A percentile compares a stretch with the other conserved stretches of the same genome.
Conservation (phyloP, 2,888 invertebrate genomes). For the Elaeidobius kamerunicus region DNA sequence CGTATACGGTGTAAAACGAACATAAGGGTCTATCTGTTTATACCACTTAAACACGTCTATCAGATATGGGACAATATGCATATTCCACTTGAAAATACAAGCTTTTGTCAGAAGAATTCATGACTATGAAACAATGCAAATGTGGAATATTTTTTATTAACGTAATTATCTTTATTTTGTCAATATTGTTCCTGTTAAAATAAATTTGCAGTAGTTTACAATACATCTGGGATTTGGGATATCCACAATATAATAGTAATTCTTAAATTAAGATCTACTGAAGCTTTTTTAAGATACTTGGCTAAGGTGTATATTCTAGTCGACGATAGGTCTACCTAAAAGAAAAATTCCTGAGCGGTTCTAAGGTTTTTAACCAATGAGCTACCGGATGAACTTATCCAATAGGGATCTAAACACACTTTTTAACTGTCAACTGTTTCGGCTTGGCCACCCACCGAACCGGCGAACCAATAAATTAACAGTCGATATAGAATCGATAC, state of each 20-base stretch:
- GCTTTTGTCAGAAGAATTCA: background rate
- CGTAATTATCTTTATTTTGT: too few relatives aligned
- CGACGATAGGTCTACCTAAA: constrained; percentile 21
- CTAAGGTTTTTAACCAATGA: constrained; percentile 48
- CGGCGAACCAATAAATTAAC: constrained; percentile 49
- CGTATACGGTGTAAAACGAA: background rate
- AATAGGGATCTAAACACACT: constrained; percentile 51
- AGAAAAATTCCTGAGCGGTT: constrained; percentile 37
- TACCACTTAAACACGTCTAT: constrained; percentile 28
- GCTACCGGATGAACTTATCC: constrained; percentile 52
- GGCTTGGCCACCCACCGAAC: constrained; percentile 49
- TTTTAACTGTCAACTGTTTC: constrained; percentile 51
- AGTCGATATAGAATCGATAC: constrained; percentile 42
- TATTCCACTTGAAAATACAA: constrained; percentile 13
- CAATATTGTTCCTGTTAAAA: too few relatives aligned
- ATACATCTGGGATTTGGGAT: too few relatives aligned
- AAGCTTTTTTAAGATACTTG: too few relatives aligned
- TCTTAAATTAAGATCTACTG: too few relatives aligned
- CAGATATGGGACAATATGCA: constrained; percentile 26
- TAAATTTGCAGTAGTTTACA: too few relatives aligned
- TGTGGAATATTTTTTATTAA: too few relatives aligned
- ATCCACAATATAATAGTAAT: too few relatives aligned
- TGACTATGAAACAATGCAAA: background rate
- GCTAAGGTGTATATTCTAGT: constrained; percentile 10
- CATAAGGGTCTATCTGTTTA: constrained; percentile 15